Percentiles rank a stretch among this genome's conserved stretches.
Evolutionary conservation across 23 tunicate species (phyloP).

Genomic region (Halocynthia roretzi): DNA sequence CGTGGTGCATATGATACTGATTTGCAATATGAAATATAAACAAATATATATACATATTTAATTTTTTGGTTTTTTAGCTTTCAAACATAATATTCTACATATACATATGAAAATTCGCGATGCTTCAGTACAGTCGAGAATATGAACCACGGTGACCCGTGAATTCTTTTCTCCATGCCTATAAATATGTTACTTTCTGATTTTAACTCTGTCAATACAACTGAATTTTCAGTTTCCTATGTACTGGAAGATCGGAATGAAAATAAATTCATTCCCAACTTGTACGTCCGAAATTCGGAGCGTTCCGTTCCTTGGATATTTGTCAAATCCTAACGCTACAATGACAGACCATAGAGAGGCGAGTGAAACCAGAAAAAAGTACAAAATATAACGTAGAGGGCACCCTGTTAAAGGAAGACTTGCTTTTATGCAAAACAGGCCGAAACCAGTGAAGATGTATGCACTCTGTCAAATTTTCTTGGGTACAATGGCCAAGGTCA

Average conservation of each 20-base stretch:
- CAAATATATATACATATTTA: too few relatives aligned
- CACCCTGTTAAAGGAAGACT: neutral
- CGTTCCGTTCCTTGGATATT: slow-evolving; percentile 21
- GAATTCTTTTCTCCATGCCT: too few relatives aligned
- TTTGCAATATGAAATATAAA: too few relatives aligned
- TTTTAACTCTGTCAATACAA: neutral
- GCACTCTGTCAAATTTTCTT: slow-evolving; percentile 1
- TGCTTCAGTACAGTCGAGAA: too few relatives aligned
- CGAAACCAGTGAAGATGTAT: neutral
- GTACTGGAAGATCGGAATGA: slow-evolving; percentile 16
- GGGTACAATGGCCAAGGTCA: neutral
- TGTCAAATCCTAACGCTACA: neutral
- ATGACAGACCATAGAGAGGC: neutral
- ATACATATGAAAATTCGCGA: too few relatives aligned
- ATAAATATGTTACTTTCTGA: neutral
- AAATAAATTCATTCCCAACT: slow-evolving; percentile 44
- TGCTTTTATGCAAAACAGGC: slow-evolving; percentile 7
- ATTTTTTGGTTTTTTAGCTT: too few relatives aligned
- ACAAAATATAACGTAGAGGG: neutral
- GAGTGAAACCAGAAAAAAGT: neutral
- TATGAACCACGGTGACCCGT: too few relatives aligned
- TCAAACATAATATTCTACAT: too few relatives aligned
- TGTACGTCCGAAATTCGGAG: slow-evolving; percentile 28
- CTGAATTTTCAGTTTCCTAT: slow-evolving; percentile 27
- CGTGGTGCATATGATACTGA: too few relatives aligned